These are phyloP conservation scores for Eurystomus gularis DNA, from an alignment of 2,113 vertebrate genomes.

Conservation along the genomic window DNA sequence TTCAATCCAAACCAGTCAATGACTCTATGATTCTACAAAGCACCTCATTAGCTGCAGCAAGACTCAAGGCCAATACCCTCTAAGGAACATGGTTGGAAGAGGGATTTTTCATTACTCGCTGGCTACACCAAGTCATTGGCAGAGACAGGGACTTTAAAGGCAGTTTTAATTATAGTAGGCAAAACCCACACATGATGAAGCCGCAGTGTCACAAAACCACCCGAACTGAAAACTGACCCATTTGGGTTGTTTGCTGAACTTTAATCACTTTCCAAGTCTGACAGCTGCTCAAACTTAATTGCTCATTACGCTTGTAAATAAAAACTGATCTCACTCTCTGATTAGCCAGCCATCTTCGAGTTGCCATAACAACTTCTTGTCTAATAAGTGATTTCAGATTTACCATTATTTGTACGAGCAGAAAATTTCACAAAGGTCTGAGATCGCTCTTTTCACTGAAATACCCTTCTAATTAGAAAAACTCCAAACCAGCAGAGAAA, in stretches of 20 bases:
- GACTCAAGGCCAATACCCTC: neutral
- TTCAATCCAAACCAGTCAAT: neutral
- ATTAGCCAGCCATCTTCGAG: slow-evolving; percentile 60
- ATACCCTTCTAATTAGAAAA: slow-evolving; percentile 62
- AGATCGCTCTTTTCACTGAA: slow-evolving; percentile 45
- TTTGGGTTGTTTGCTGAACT: slow-evolving; percentile 66
- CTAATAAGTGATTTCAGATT: slow-evolving; percentile 67
- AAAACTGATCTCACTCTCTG: slow-evolving; percentile 67
- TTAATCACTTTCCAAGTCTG: slow-evolving; percentile 62
- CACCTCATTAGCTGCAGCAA: neutral
- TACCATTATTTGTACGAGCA: slow-evolving; percentile 54
- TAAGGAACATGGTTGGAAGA: neutral
- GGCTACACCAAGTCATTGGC: neutral
- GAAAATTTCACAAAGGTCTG: slow-evolving; percentile 62
- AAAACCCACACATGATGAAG: slow-evolving; percentile 24
- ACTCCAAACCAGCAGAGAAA: neutral
- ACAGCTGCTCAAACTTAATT: slow-evolving; percentile 72
- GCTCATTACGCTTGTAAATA: slow-evolving; percentile 69
- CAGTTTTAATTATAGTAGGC: slow-evolving; percentile 38
- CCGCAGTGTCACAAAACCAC: slow-evolving; percentile 35
- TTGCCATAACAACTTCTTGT: slow-evolving; percentile 68
- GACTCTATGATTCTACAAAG: neutral
- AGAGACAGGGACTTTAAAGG: slow-evolving; percentile 12
- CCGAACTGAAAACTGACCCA: slow-evolving; percentile 47
- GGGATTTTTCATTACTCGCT: neutral